phyloP scores from a whole-genome alignment of 2,888 invertebrate genomes.

The Electrophaes corylata region DNA sequence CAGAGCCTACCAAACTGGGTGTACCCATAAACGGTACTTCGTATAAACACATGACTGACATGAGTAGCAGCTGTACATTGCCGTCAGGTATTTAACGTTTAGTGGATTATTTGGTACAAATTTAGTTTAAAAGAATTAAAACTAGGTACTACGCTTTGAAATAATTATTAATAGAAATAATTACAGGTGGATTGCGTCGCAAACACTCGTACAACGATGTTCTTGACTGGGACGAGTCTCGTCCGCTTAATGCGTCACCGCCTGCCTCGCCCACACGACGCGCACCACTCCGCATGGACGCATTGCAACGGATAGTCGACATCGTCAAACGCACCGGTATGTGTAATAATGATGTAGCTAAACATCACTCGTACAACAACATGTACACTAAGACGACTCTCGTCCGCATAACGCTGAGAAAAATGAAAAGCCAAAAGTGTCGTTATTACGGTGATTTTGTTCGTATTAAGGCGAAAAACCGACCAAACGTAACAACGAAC shows the following conservation, averaged over 20 bases:
- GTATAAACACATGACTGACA: constrained; percentile 84
- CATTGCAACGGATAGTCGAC: constrained; percentile 93
- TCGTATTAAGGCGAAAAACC: too few relatives aligned
- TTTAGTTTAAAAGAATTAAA: too few relatives aligned
- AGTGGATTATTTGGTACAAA: background rate
- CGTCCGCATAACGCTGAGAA: too few relatives aligned
- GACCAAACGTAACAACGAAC: too few relatives aligned
- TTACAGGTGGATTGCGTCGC: constrained; percentile 70
- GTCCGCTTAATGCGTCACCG: constrained; percentile 78
- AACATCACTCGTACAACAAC: too few relatives aligned
- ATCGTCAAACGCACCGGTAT: constrained; percentile 92
- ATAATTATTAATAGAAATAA: too few relatives aligned
- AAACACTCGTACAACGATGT: constrained; percentile 93
- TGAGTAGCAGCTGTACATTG: constrained; percentile 92
- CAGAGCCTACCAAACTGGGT: constrained; percentile 77
- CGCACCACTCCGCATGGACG: constrained; percentile 86
- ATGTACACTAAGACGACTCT: too few relatives aligned
- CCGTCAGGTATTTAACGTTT: constrained; percentile 70
- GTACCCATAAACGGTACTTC: constrained; percentile 75
- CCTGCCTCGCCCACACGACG: constrained; percentile 88
- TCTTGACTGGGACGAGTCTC: constrained; percentile 86
- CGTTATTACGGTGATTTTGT: too few relatives aligned
- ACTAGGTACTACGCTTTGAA: too few relatives aligned
- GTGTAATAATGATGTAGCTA: too few relatives aligned
- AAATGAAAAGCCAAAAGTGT: too few relatives aligned